phyloP scores from a whole-genome alignment of 2,113 vertebrate species.

The Pseudonaja textilis region DNA sequence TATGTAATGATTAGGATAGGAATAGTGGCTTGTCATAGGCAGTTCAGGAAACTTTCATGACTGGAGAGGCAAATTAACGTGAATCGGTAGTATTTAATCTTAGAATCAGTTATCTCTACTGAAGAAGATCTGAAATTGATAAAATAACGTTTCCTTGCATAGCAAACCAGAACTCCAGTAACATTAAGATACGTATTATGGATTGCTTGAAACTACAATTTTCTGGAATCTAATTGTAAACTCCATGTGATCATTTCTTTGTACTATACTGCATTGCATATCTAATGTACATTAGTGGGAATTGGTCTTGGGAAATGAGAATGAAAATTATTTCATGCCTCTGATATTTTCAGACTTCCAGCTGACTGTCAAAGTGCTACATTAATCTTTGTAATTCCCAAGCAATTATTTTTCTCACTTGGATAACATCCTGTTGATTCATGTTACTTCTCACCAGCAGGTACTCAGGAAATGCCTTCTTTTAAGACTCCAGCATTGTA shows the following conservation, averaged over 20 bases:
- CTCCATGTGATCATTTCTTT: not conserved
- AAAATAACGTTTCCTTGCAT: not conserved
- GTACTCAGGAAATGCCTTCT: constrained; percentile 37
- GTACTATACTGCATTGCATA: not conserved
- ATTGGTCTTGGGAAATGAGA: constrained; percentile 29
- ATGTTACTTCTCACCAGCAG: constrained; percentile 46
- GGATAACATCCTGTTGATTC: constrained; percentile 53
- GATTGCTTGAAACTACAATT: not conserved
- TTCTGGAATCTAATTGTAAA: constrained; percentile 18
- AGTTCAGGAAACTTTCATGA: not conserved
- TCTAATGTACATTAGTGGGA: not conserved
- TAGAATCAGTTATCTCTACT: not conserved
- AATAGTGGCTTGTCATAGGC: not conserved
- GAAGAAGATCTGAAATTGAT: not conserved
- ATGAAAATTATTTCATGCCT: constrained; percentile 45
- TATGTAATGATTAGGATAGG: not conserved
- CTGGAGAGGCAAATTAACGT: not conserved
- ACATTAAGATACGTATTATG: not conserved
- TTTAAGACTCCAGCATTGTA: constrained; percentile 20
- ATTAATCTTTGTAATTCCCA: constrained; percentile 53
- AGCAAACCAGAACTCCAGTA: not conserved
- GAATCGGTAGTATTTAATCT: not conserved
- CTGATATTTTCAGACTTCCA: constrained; percentile 41
- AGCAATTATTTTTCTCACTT: constrained; percentile 56
- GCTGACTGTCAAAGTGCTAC: constrained; percentile 47